These are phyloP conservation scores for Dolichallabes microphthalmus DNA, from an alignment of 2,113 vertebrate species.

Conservation along the genomic window DNA sequence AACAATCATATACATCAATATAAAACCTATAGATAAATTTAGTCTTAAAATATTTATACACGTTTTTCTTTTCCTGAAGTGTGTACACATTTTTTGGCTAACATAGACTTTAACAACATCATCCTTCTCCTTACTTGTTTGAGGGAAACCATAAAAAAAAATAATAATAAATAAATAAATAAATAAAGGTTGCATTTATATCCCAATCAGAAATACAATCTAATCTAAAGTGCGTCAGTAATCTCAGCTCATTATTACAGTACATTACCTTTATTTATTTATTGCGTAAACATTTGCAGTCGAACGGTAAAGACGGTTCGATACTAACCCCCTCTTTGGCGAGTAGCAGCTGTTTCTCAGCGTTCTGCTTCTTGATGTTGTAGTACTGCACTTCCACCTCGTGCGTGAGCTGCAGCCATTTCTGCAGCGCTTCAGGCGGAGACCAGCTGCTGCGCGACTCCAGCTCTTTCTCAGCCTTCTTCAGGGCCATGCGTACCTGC, in stretches of 20 bases:
- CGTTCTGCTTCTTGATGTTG: constrained; percentile 96
- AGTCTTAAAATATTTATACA: too few relatives aligned
- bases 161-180: too few relatives aligned
- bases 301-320: background rate
- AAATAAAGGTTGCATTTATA: background rate
- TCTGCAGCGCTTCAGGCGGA: constrained; percentile 89
- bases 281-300: background rate
- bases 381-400: constrained; percentile 98
- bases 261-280: background rate
- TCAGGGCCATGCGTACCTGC: constrained; percentile 93
- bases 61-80: too few relatives aligned
- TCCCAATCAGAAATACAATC: background rate
- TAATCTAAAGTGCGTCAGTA: too few relatives aligned
- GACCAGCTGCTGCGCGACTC: constrained; percentile 90
- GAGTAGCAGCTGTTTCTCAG: constrained; percentile 89
- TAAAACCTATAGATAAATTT: too few relatives aligned
- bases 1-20: too few relatives aligned
- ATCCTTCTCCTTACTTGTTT: background rate
- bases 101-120: too few relatives aligned
- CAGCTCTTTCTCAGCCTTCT: constrained; percentile 94
- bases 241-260: background rate
- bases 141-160: too few relatives aligned
- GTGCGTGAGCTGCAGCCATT: constrained; percentile 97
- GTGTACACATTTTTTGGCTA: too few relatives aligned
- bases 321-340: constrained; percentile 93